phyloP scores from a whole-genome alignment of 2,113 vertebrate genomes.

The Tragelaphus scriptus region DNA sequence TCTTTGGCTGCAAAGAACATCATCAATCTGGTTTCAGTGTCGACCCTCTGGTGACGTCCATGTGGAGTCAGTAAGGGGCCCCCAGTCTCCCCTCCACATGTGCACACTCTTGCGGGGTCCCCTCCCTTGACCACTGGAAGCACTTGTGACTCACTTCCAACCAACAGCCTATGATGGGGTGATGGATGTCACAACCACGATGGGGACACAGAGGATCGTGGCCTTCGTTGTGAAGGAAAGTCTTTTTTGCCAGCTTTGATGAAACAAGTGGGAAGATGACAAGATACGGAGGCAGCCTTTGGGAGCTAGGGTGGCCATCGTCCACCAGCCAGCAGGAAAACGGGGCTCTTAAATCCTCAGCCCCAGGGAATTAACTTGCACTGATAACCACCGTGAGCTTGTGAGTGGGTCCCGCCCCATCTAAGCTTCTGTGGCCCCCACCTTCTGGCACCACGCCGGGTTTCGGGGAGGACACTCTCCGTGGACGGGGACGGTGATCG shows the following conservation, averaged over 20 bases:
- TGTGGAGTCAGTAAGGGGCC: too few relatives aligned
- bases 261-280: not conserved
- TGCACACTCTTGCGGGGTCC: accelerated
- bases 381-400: accelerated
- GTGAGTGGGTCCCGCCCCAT: not conserved
- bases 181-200: accelerated
- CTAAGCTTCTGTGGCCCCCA: not conserved
- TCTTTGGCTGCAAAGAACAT: too few relatives aligned
- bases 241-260: not conserved
- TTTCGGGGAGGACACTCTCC: accelerated
- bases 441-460: not conserved
- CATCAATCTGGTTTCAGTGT: accelerated
- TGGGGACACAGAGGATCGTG: not conserved
- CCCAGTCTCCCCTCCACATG: not conserved
- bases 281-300: not conserved
- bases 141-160: too few relatives aligned
- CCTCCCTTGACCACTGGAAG: not conserved
- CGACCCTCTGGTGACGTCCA: too few relatives aligned
- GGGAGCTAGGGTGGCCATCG: not conserved
- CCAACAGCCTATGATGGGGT: not conserved
- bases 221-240: not conserved
- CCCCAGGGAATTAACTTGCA: too few relatives aligned
- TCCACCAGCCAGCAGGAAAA: not conserved
- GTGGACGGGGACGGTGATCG: accelerated
- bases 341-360: accelerated